Percentiles rank a stretch among this genome's conserved stretches.
These are phyloP conservation scores for Gadopsis marmoratus DNA, from an alignment of 2,797 vertebrate genomes.

Conservation along the genomic window DNA sequence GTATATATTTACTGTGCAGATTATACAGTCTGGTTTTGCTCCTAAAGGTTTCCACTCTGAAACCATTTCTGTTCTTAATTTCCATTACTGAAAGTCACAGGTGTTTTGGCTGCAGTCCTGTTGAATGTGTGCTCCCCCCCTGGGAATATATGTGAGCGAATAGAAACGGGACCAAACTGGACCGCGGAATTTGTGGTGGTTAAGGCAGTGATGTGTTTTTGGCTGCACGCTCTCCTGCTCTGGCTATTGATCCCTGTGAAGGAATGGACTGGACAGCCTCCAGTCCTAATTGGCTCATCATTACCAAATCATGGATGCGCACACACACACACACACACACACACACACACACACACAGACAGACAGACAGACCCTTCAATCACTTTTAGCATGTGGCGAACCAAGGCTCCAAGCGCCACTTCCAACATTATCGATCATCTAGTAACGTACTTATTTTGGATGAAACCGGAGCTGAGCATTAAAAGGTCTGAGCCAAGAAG, in stretches of 20 bases:
- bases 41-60: neutral
- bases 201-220: neutral
- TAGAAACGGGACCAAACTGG: no score
- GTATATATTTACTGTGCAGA: neutral
- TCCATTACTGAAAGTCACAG: neutral
- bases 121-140: neutral
- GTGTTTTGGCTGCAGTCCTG: neutral
- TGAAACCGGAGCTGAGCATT: slow-evolving; percentile 12
- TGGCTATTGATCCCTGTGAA: slow-evolving; percentile 39
- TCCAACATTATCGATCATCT: slow-evolving; percentile 36
- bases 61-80: neutral
- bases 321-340: neutral
- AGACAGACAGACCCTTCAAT: slow-evolving; percentile 16
- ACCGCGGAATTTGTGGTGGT: neutral
- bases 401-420: neutral
- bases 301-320: slow-evolving; percentile 13
- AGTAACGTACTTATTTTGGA: slow-evolving; percentile 18
- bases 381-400: neutral
- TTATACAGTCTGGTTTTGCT: neutral
- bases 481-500: neutral
- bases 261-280: slow-evolving; percentile 20
- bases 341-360: neutral
- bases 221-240: neutral
- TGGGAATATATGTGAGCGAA: neutral
- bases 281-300: slow-evolving; percentile 45